Evolutionary conservation across 2,888 invertebrate species (phyloP), one percentile per base, ranked within the genome.

Genomic region (Drosophila formosana): DNA sequence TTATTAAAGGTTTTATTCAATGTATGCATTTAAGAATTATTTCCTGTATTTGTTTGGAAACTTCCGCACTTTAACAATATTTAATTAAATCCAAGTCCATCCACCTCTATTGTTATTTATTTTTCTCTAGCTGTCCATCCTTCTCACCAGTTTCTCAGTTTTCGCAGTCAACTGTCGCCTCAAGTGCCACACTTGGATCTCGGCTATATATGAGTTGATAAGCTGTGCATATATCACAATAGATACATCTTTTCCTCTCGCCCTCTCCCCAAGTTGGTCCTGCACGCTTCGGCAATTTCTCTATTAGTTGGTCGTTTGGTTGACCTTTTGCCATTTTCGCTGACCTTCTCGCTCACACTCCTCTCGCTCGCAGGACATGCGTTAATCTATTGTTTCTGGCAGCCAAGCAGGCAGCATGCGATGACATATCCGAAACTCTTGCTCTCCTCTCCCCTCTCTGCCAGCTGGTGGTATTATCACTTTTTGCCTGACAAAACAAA

Each of bases 311-410:
- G 3, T 62, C 43, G 58, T 52, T 41, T 61, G 37, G 28, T 62
- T 75, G 76, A 76, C 73, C 73, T 78, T 53, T 52, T 60, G 65
- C 57, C 75, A 55, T 64, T 82, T 80, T 56, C 32, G 66, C 56
- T 82, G 80, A 78, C 77, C 75, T 49, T 65, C 11, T 3, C 25
- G 23, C 9, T 7, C 32, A 0, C 26, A 41, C 8, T n/a, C n/a
- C 28, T 5, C 18, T 49, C 26, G 26, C 37, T 45, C 18, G 46
- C 55, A 67, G 60, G 61, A 66, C 65, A 67, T 61, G 66, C 83
- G 72, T 81, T 82, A 82, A 83, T 86, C 82, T 82, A 86, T 82
- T 82, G 83, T 86, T 83, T 83, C 79, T 79, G 79, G 67, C 71
- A 70, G 83, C 68, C 76, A 71, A 64, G 37, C 67, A 55, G 76